Evolutionary conservation across 2,797 vertebrate genomes (phyloP).

Genomic region (Chelidonichthys spinosus): DNA sequence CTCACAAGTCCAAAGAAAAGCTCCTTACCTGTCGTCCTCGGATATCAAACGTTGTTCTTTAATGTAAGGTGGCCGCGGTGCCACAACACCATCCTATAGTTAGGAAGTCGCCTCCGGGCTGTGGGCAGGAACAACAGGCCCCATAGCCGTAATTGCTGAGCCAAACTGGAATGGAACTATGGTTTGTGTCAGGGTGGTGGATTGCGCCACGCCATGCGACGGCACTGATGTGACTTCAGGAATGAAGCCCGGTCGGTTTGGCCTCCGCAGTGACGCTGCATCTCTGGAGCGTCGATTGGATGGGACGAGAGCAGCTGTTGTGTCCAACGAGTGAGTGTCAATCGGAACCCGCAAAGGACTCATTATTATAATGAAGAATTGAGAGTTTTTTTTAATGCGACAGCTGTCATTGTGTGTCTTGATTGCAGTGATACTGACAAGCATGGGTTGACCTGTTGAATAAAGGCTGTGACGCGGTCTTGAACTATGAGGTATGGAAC

Average conservation of each 20-base stretch:
- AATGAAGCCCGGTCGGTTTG: constrained; percentile 80
- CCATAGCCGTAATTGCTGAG: constrained; percentile 35
- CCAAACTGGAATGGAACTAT: constrained; percentile 18
- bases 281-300: constrained; percentile 10
- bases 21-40: constrained; percentile 59
- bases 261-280: constrained; percentile 43
- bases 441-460: too few relatives aligned
- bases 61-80: background rate
- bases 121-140: constrained; percentile 30
- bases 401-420: background rate
- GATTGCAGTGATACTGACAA: background rate
- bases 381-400: background rate
- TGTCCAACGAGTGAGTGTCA: background rate
- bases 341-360: background rate
- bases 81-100: constrained; percentile 57
- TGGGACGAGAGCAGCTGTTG: constrained; percentile 6
- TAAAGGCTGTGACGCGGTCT: too few relatives aligned
- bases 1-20: background rate
- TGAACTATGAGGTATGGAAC: too few relatives aligned
- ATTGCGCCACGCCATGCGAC: constrained; percentile 46
- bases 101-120: constrained; percentile 22
- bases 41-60: constrained; percentile 38
- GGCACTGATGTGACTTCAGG: constrained; percentile 60
- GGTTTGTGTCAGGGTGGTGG: constrained; percentile 11
- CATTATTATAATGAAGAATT: background rate